Conservation (phyloP, 1,140 invertebrate genomes). For the Oncopodura yosiiana region DNA sequence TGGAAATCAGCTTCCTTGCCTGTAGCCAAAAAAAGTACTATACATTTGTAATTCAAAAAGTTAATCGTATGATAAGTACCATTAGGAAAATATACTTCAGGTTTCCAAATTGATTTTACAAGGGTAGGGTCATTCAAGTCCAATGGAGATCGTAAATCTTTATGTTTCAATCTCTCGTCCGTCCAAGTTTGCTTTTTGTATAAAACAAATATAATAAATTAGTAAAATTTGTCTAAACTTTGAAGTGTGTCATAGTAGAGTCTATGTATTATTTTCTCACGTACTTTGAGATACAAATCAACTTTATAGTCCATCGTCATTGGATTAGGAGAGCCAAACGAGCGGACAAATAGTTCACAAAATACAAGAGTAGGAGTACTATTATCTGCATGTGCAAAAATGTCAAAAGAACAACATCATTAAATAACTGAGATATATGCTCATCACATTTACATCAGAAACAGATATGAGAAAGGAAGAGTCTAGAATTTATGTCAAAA, state of each 20-base stretch:
- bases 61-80: no score
- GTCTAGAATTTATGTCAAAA: no score
- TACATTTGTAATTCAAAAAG: no score
- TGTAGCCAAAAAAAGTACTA: no score
- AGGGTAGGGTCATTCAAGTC: conserved; percentile 50
- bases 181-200: conserved; percentile 50
- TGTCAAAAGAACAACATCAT: no score
- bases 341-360: conserved; percentile 46
- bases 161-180: conserved; percentile 45
- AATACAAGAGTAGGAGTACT: conserved; percentile 40
- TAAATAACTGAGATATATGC: no score
- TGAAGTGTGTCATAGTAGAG: no score
- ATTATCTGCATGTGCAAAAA: conserved; percentile 21
- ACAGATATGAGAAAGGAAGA: no score
- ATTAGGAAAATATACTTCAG: conserved; percentile 58
- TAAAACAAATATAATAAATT: no score
- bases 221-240: no score
- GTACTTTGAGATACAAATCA: conserved; percentile 41
- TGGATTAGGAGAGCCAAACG: conserved; percentile 48
- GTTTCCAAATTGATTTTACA: conserved; percentile 54
- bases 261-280: not conserved
- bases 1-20: conserved; percentile 57
- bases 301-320: conserved; percentile 51
- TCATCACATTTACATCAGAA: no score
- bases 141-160: conserved; percentile 45